These are phyloP conservation scores for Premnoplex brunnescens DNA, from an alignment of 2,797 vertebrate genomes.

Conservation along the genomic window DNA sequence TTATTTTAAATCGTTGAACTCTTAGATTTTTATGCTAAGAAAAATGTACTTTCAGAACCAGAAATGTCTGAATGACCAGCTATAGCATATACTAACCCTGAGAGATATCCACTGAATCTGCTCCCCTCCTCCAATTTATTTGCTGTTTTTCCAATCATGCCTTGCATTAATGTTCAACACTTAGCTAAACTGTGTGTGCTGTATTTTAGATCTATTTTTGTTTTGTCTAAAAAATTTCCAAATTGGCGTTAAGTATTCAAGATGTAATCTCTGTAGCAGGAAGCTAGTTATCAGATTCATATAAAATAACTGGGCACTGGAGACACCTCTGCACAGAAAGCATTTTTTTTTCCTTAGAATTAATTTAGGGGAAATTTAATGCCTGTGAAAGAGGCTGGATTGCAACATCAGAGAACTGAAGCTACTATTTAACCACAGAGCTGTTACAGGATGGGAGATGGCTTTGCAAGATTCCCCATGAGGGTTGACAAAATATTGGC, in stretches of 20 bases:
- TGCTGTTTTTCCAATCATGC: slow-evolving; percentile 75
- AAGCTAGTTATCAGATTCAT: slow-evolving; percentile 75
- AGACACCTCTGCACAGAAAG: slow-evolving; percentile 72
- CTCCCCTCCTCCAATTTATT: slow-evolving; percentile 63
- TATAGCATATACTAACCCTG: slow-evolving; percentile 54
- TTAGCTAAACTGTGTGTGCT: slow-evolving; percentile 75
- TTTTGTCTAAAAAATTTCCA: slow-evolving; percentile 77
- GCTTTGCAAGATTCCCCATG: slow-evolving; percentile 26
- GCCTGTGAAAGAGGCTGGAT: slow-evolving; percentile 60
- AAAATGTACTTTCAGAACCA: slow-evolving; percentile 49
- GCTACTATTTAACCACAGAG: slow-evolving; percentile 65
- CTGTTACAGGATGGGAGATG: slow-evolving; percentile 32
- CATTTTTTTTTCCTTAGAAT: slow-evolving; percentile 62
- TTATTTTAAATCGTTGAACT: slow-evolving; percentile 16
- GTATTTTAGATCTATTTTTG: slow-evolving; percentile 75
- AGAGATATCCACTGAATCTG: slow-evolving; percentile 41
- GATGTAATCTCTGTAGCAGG: slow-evolving; percentile 75
- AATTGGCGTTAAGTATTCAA: slow-evolving; percentile 81
- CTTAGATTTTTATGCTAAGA: slow-evolving; percentile 19
- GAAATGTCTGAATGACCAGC: slow-evolving; percentile 58
- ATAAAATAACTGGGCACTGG: slow-evolving; percentile 70
- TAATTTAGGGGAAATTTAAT: slow-evolving; percentile 77
- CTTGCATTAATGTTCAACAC: slow-evolving; percentile 76
- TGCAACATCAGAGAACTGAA: slow-evolving; percentile 70
- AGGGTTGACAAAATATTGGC: slow-evolving; percentile 26